phyloP scores from a whole-genome alignment of 2,888 invertebrate species.

The Escarpia spicata region DNA sequence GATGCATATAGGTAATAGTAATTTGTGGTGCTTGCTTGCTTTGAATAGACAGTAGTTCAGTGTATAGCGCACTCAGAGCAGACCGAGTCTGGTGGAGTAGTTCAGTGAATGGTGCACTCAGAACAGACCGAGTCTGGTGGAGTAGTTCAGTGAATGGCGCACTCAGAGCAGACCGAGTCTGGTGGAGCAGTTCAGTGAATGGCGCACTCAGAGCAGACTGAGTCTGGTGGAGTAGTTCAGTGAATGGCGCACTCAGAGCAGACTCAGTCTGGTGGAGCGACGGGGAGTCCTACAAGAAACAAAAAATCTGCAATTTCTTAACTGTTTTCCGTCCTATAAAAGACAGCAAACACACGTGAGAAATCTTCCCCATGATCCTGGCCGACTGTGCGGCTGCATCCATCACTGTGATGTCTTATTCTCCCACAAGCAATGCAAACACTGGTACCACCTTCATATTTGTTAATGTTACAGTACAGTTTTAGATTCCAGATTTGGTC shows the following conservation, averaged over 20 bases:
- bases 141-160: too few relatives aligned
- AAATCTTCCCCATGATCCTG: neutral
- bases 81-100: neutral
- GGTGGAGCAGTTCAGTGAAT: too few relatives aligned
- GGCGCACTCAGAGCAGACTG: too few relatives aligned
- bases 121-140: too few relatives aligned
- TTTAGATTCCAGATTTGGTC: neutral
- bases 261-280: neutral
- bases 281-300: neutral
- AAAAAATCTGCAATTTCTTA: neutral
- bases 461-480: neutral
- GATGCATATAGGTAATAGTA: too few relatives aligned
- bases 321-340: neutral
- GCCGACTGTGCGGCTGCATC: neutral
- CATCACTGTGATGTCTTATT: neutral
- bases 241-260: neutral
- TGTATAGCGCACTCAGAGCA: neutral
- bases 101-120: too few relatives aligned
- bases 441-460: neutral
- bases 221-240: too few relatives aligned
- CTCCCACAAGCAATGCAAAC: neutral
- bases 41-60: neutral
- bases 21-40: too few relatives aligned
- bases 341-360: neutral
- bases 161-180: too few relatives aligned